phyloP scores from a whole-genome alignment of 2,113 vertebrate genomes.

The Cynocephalus volans region DNA sequence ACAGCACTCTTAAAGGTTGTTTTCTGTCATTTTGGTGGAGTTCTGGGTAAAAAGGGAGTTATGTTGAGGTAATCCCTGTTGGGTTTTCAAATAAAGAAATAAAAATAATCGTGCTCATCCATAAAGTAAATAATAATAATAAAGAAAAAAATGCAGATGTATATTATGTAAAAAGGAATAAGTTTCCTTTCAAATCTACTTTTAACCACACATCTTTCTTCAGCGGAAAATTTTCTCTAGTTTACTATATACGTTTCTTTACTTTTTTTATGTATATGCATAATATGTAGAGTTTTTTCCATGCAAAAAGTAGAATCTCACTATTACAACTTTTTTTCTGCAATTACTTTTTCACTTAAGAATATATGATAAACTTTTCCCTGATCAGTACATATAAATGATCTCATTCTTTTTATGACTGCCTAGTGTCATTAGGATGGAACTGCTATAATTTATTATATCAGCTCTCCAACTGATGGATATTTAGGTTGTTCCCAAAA shows the following conservation, averaged over 20 bases:
- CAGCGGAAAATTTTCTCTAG: neutral
- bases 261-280: neutral
- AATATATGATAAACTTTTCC: constrained; percentile 27
- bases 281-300: neutral
- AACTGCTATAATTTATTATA: neutral
- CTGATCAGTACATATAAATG: neutral
- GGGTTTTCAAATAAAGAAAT: constrained; percentile 37
- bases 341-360: constrained; percentile 2
- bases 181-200: neutral
- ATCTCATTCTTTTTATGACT: constrained; percentile 19
- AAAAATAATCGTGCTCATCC: neutral
- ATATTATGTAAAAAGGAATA: neutral
- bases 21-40: constrained; percentile 14
- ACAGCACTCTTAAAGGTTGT: neutral
- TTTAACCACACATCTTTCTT: neutral
- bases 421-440: neutral
- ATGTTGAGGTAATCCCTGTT: neutral
- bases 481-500: neutral
- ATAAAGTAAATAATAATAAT: neutral
- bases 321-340: neutral
- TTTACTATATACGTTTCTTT: neutral
- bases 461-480: neutral
- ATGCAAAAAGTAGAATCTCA: neutral
- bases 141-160: neutral
- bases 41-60: neutral